phyloP scores from a whole-genome alignment of 2,113 vertebrate genomes.

The Carettochelys insculpta region DNA sequence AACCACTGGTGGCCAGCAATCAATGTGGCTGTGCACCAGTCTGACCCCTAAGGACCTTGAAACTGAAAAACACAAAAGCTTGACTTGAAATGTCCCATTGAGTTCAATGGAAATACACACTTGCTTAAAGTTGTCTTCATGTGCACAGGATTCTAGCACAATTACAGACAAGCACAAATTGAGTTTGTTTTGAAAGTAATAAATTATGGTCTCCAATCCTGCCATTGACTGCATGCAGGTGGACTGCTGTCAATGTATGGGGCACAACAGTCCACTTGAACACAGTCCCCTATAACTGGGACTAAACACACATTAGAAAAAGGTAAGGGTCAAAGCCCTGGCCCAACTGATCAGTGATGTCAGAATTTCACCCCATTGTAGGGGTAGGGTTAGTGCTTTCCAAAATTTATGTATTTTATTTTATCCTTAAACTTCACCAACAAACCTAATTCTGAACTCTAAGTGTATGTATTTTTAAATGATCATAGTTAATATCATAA shows the following conservation, averaged over 20 bases:
- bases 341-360: background rate
- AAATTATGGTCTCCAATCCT: background rate
- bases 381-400: background rate
- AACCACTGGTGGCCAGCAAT: background rate
- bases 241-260: background rate
- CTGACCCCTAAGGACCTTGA: background rate
- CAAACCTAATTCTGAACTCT: background rate
- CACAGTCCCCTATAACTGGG: rapidly evolving
- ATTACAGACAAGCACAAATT: too few relatives aligned
- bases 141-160: rapidly evolving
- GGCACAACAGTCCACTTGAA: background rate
- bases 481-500: background rate
- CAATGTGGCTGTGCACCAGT: background rate
- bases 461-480: background rate
- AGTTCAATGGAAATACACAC: background rate
- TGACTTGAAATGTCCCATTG: background rate
- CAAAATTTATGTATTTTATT: background rate
- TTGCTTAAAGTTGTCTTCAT: background rate
- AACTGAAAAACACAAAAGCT: background rate
- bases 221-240: background rate
- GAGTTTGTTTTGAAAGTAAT: background rate
- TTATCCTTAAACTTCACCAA: background rate
- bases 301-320: rapidly evolving
- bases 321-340: background rate
- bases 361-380: background rate